Percentiles rank a stretch among this genome's conserved stretches.
Conservation (phyloP, 1,140 invertebrate genomes). For the Megathymus violae region DNA sequence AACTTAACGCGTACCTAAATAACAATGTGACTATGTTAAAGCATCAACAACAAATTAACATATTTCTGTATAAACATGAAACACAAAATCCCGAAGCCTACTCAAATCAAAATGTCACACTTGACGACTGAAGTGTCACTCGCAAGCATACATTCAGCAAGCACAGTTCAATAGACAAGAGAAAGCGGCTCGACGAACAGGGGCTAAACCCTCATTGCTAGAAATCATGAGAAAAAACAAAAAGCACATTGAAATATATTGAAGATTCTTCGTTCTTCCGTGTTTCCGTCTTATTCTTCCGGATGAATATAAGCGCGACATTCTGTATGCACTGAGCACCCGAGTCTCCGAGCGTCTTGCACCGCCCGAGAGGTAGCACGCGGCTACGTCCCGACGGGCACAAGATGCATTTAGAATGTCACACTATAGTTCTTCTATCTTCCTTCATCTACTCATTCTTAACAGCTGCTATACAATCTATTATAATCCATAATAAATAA, state of each 20-base stretch:
- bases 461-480: no score
- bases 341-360: slow-evolving; percentile 58
- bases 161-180: no score
- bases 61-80: no score
- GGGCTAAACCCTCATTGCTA: no score
- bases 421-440: slow-evolving; percentile 42
- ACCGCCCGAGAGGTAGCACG: slow-evolving; percentile 50
- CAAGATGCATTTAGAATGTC: slow-evolving; percentile 75
- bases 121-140: neutral
- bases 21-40: no score
- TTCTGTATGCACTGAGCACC: slow-evolving; percentile 67
- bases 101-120: no score
- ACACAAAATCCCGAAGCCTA: no score
- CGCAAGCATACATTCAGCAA: no score
- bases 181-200: no score
- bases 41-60: no score
- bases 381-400: slow-evolving; percentile 41
- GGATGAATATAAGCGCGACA: slow-evolving; percentile 51
- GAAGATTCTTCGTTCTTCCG: slow-evolving; percentile 14
- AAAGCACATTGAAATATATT: neutral
- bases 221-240: neutral
- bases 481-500: no score
- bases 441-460: slow-evolving; percentile 2
- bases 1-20: no score
- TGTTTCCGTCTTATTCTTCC: slow-evolving; percentile 27